A percentile compares a stretch with the other conserved stretches of the same genome.
phyloP scores from a whole-genome alignment of 2,888 invertebrate genomes.

The Tipula confusa region DNA sequence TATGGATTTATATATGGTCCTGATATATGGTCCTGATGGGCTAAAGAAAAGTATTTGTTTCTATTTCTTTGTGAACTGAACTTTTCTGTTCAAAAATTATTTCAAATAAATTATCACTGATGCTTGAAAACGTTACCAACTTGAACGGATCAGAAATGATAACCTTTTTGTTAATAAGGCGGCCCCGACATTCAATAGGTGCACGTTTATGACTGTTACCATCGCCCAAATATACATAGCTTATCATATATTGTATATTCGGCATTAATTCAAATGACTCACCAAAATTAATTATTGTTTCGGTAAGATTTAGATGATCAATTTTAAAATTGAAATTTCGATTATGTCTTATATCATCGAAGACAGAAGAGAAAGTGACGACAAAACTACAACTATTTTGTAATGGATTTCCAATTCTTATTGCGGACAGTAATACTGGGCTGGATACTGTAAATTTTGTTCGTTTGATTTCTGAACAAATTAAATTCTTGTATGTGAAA shows the following conservation, averaged over 20 bases:
- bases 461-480: background rate
- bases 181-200: background rate
- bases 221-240: background rate
- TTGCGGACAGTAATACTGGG: background rate
- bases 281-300: background rate
- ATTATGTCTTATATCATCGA: too few relatives aligned
- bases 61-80: too few relatives aligned
- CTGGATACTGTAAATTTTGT: background rate
- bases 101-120: background rate
- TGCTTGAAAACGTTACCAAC: background rate
- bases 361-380: background rate
- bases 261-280: background rate
- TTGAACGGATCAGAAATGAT: background rate
- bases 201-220: background rate
- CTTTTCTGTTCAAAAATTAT: background rate
- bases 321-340: too few relatives aligned
- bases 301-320: too few relatives aligned
- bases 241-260: background rate
- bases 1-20: too few relatives aligned
- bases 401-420: background rate
- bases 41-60: too few relatives aligned
- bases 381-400: background rate
- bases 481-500: background rate
- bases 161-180: background rate
- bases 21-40: too few relatives aligned